Percentiles rank a stretch among this genome's conserved stretches.
Conservation (phyloP, 30 jellyfish, hydroid and myxozoan species). For the Cassiopea andromeda region DNA sequence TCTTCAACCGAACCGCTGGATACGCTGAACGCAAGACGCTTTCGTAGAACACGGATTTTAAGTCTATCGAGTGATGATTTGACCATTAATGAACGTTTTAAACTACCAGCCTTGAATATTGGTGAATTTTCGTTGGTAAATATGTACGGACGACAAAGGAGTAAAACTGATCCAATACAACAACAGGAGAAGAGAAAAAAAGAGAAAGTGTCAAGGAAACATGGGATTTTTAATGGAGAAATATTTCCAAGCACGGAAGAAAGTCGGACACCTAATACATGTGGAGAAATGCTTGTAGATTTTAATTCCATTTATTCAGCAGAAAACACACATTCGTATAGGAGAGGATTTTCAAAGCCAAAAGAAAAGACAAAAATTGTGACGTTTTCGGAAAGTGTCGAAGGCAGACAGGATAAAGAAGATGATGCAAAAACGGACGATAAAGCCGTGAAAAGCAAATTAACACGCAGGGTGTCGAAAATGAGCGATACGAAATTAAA, state of each 20-base stretch:
- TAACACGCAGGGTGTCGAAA: slow-evolving; percentile 16
- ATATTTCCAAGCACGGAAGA: background rate
- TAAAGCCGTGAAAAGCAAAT: background rate
- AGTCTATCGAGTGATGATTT: slow-evolving; percentile 34
- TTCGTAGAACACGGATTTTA: background rate
- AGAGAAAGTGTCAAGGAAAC: background rate
- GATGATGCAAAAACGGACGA: slow-evolving; percentile 43
- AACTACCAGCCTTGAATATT: slow-evolving; percentile 20
- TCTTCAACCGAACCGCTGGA: too few species aligned
- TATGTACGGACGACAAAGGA: slow-evolving; percentile 26
- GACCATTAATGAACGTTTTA: background rate
- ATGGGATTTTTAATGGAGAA: background rate
- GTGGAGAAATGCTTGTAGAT: slow-evolving; percentile 38
- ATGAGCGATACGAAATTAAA: background rate
- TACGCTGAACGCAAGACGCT: background rate
- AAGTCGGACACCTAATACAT: slow-evolving; percentile 21
- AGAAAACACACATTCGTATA: slow-evolving; percentile 36
- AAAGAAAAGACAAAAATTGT: slow-evolving; percentile 40
- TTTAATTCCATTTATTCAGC: slow-evolving; percentile 42
- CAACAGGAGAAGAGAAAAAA: background rate
- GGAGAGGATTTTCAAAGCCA: slow-evolving; percentile 39
- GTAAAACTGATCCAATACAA: slow-evolving; percentile 37
- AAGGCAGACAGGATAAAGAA: slow-evolving; percentile 10
- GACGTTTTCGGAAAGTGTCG: slow-evolving; percentile 36
- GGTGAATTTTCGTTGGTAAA: slow-evolving; percentile 27